A percentile compares a stretch with the other conserved stretches of the same genome.
phyloP scores from a whole-genome alignment of 2,888 invertebrate genomes.

The Deilephila porcellus region DNA sequence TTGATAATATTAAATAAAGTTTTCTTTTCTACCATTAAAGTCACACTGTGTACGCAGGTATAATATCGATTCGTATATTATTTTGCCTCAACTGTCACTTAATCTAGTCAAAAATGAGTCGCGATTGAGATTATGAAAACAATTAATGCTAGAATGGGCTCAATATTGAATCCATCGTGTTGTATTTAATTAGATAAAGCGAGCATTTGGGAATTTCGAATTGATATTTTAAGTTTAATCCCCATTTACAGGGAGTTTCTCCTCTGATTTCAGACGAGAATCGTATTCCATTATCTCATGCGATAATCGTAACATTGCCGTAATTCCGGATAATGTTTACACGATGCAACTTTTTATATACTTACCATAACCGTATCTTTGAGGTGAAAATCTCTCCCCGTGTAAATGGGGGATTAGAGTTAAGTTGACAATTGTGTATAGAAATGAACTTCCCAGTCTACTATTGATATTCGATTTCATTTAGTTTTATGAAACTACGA shows the following conservation, averaged over 20 bases:
- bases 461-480: too few species aligned
- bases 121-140: slow-evolving; percentile 61
- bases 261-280: too few species aligned
- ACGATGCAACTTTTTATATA: too few species aligned
- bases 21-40: background rate
- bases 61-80: background rate
- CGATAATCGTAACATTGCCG: too few species aligned
- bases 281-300: too few species aligned
- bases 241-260: background rate
- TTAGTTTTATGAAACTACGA: too few species aligned
- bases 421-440: too few species aligned
- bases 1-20: background rate
- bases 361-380: too few species aligned
- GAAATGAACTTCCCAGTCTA: too few species aligned
- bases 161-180: slow-evolving; percentile 4
- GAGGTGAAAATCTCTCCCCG: too few species aligned
- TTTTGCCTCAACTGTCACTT: slow-evolving; percentile 28
- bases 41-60: background rate
- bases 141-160: slow-evolving; percentile 24
- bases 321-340: too few species aligned
- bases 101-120: slow-evolving; percentile 50
- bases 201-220: background rate
- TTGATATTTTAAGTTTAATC: background rate
- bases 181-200: slow-evolving; percentile 5
- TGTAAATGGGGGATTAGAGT: too few species aligned